Evolutionary conservation across 2,113 vertebrate species (phyloP), one percentile per base, ranked within the genome.

Genomic region (Tauraco erythrolophus): DNA sequence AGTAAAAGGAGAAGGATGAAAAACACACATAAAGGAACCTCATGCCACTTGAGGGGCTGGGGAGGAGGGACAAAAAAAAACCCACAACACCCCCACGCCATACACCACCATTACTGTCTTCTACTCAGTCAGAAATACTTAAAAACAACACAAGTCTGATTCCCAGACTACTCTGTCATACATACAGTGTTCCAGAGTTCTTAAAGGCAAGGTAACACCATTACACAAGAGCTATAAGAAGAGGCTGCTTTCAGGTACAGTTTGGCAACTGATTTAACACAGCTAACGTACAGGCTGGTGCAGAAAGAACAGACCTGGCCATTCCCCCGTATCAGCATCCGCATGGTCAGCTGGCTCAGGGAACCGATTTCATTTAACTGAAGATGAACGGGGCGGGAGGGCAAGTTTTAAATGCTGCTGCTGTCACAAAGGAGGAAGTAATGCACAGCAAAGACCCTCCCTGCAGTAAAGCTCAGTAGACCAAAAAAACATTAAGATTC

Each of bases 31-130:
- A 43, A 78, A 71, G 8, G 31, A 83, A 80, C 15, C 9, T 76
- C 3, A 1, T 1, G 1, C 5, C 14, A 4, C 19, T 4, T 23
- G 9, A 8, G 11, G 27, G 6, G 19, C 2, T 7, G 43, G 14
- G 21, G 25, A 24, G 21, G 22, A 54, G 12, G 23, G 35, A 43
- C 7, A 66, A 41, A 66, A 72, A 80, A 57, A 58, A 39, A 6
- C 77, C 41, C 51, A 4, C 8, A 83, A 88, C n/a, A 74, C 33
- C 68, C 45, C 25, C 37, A 50, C 33, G 81, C 19, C 28, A 58
- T 31, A 66, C 6, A 30, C 19, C 58, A 75, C 14, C 39, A 31
- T 27, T 6, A 39, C 30, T 45, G 39, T 39, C 62, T 84, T 39
- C n/a, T 56, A 71, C 30, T 65, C 0, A 74, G 62, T 23, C 28